Evolutionary conservation across 1,140 invertebrate genomes (phyloP).

Genomic region (Protaetia brevitarsis): DNA sequence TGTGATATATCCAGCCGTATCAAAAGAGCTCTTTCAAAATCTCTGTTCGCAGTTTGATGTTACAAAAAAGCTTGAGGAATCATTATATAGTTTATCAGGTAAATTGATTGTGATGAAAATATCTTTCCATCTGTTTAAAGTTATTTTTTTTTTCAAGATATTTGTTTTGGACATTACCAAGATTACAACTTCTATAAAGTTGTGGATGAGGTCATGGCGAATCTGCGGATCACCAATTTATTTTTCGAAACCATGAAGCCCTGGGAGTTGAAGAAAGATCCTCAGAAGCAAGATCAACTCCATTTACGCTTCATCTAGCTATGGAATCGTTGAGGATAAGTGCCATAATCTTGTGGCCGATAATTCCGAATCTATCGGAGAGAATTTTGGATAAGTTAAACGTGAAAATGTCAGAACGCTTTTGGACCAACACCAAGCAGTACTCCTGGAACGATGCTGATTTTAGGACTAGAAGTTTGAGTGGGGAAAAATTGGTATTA

Average conservation of each 20-base stretch:
- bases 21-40: constrained; percentile 49
- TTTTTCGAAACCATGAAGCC: constrained; percentile 84
- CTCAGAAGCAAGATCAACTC: constrained; percentile 55
- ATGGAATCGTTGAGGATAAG: constrained; percentile 80
- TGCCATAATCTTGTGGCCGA: constrained; percentile 76
- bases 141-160: constrained; percentile 46
- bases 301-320: constrained; percentile 73
- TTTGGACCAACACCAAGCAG: constrained; percentile 53
- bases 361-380: constrained; percentile 71
- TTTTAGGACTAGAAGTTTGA: constrained; percentile 33
- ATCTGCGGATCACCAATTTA: constrained; percentile 74
- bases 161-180: constrained; percentile 65
- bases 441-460: constrained; percentile 44
- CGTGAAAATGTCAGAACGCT: constrained; percentile 52
- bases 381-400: constrained; percentile 67
- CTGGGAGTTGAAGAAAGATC: constrained; percentile 73
- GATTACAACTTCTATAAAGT: constrained; percentile 82
- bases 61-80: constrained; percentile 56
- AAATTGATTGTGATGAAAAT: constrained; percentile 32
- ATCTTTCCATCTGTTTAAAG: constrained; percentile 26
- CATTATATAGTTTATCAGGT: constrained; percentile 59
- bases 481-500: constrained; percentile 39
- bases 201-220: constrained; percentile 71
- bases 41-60: constrained; percentile 47
- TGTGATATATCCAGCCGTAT: constrained; percentile 66